Evolutionary conservation across 2,113 vertebrate species (phyloP), one percentile per base, ranked within the genome.

Genomic region (Anolis carolinensis): DNA sequence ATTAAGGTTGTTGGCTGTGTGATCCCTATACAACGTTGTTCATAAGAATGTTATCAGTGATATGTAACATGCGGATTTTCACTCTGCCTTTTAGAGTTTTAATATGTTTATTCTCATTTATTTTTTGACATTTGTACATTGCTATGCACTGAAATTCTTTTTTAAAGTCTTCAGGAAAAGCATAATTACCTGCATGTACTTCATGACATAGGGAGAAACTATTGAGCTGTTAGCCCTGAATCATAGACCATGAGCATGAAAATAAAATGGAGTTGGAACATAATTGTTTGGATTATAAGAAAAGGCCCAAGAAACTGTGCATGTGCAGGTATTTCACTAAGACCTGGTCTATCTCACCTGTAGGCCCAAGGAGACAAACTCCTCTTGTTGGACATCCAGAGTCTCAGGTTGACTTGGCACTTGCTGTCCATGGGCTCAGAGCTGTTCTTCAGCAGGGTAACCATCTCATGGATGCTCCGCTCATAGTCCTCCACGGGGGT

Each of bases 281-380:
- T 18, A 36, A 32, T 23, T 48, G 14, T 79, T 55, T 8, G 23
- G 14, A 6, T 71, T 34, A 11, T 73, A 32, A 25, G 44, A 83
- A 34, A 50, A 18, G 80, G 30, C 30, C 23, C 16, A 11, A 5
- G 48, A 27, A 36, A 9, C 32, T 27, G 3, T 30, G 20, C 30
- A 20, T 67, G 25, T 62, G 63, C 21, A 67, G 1, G 25, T 67
- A 27, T 50, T 3, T 32, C 25, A 23, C 4, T 4, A 20, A 65
- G 76, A 23, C 59, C 48, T 79, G 75, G 27, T 74, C 2, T 48
- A 0, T 48, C 93, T 94, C 85, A 97, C 97, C 97, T 97, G 95
- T 98, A 97, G 23, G 96, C 94, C 97, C 97, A 98, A 2, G 97
- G 97, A 2, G 97, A 98, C 78, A 97, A 93, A 78, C 97, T 97